Evolutionary conservation across 1,140 invertebrate genomes (phyloP).

Genomic region (Schlechtendalia chinensis): DNA sequence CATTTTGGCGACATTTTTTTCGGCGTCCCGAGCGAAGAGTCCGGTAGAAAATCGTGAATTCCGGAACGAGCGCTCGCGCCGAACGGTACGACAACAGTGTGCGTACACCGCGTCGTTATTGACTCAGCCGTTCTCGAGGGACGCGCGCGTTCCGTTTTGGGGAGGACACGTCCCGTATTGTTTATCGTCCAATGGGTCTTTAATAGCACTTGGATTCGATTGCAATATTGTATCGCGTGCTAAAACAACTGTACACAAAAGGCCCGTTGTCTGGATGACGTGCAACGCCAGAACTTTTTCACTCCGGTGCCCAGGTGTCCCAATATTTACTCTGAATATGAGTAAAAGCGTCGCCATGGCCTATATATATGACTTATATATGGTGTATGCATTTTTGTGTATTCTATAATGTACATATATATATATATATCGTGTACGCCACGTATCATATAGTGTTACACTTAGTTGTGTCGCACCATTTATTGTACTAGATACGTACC

Average conservation of each 20-base stretch:
- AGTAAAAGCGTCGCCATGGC: neutral
- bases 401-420: neutral
- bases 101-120: too few species aligned
- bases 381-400: neutral
- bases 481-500: too few species aligned
- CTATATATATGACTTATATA: neutral
- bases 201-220: slow-evolving; percentile 43
- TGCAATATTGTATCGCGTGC: slow-evolving; percentile 42
- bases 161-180: slow-evolving; percentile 12
- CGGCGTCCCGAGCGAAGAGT: too few species aligned
- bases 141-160: neutral
- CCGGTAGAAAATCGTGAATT: neutral
- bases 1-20: neutral
- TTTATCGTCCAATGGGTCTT: slow-evolving; percentile 22
- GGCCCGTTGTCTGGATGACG: neutral
- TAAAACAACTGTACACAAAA: slow-evolving; percentile 38
- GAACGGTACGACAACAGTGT: neutral
- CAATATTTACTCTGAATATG: slow-evolving; percentile 43
- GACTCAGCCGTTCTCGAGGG: slow-evolving; percentile 33
- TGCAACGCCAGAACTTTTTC: slow-evolving; percentile 33
- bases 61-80: neutral
- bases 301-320: slow-evolving; percentile 31
- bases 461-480: too few species aligned
- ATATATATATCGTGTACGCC: neutral
- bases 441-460: too few species aligned